A percentile compares a stretch with the other conserved stretches of the same genome.
Evolutionary conservation across 1,140 invertebrate genomes (phyloP).

Genomic region (Drosophila orena): DNA sequence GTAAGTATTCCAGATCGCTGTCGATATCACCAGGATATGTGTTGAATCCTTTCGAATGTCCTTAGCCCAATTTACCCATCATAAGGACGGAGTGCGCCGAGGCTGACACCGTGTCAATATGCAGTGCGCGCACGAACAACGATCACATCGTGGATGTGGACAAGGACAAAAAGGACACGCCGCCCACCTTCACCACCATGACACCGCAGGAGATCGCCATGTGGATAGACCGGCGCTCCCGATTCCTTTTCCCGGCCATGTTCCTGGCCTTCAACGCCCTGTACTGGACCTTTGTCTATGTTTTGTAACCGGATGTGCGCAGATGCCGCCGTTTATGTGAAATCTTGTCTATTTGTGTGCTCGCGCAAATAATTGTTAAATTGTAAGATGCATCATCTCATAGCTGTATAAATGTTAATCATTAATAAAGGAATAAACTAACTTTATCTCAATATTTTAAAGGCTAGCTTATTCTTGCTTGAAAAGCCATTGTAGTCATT

Average conservation of each 20-base stretch:
- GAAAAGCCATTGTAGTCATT: no score
- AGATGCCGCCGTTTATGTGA: conserved; percentile 52
- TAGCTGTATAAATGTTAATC: conserved; percentile 53
- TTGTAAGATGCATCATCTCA: conserved; percentile 57
- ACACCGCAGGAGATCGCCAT: conserved; percentile 94
- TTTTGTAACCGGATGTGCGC: conserved; percentile 46
- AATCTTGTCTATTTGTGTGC: conserved; percentile 61
- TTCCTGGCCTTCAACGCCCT: conserved; percentile 93
- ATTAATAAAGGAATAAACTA: conserved; percentile 24
- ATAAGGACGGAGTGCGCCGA: conserved; percentile 79
- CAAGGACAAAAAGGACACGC: conserved; percentile 68
- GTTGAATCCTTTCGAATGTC: neutral
- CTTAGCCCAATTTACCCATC: conserved; percentile 71
- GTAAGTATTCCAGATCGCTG: conserved; percentile 44
- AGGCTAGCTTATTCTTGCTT: no score
- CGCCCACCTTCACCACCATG: conserved; percentile 89
- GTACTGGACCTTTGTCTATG: conserved; percentile 92
- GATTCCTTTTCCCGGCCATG: conserved; percentile 90
- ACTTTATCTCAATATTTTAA: no score
- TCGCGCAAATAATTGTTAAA: conserved; percentile 50
- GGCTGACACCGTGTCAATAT: conserved; percentile 69
- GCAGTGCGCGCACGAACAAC: conserved; percentile 57
- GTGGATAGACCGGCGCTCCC: conserved; percentile 92
- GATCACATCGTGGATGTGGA: conserved; percentile 78
- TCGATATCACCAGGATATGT: no score